A percentile compares a stretch with the other conserved stretches of the same genome.
Conservation (phyloP, 2,113 vertebrate genomes). For the Cariama cristata region DNA sequence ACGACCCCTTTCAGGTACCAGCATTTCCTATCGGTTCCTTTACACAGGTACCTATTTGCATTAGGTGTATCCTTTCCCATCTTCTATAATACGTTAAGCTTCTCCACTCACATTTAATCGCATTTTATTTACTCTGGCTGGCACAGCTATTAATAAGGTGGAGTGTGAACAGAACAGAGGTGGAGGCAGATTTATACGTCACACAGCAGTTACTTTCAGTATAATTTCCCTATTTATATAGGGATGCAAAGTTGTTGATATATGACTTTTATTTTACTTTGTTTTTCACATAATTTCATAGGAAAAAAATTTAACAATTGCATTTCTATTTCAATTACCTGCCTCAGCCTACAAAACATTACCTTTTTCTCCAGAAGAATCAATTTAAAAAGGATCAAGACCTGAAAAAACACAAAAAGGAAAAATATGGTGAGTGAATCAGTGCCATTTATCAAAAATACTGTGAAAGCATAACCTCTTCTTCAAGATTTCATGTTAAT, state of each 20-base stretch:
- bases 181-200: neutral
- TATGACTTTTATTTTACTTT: neutral
- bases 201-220: neutral
- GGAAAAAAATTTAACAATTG: neutral
- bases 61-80: neutral
- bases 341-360: neutral
- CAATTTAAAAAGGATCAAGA: conserved; percentile 95
- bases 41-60: neutral
- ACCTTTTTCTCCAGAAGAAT: conserved; percentile 99
- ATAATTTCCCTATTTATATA: neutral
- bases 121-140: neutral
- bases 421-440: neutral
- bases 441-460: neutral
- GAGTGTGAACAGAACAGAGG: neutral
- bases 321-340: neutral
- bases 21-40: neutral
- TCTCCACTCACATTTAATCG: neutral
- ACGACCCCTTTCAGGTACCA: neutral
- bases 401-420: conserved; percentile 73
- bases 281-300: neutral
- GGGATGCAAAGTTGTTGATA: neutral
- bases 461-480: neutral
- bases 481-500: neutral
- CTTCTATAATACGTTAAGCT: neutral
- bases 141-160: neutral